Evolutionary conservation across 2,888 invertebrate genomes (phyloP), one percentile per base, ranked within the genome.

Genomic region (Nyleta sp.): DNA sequence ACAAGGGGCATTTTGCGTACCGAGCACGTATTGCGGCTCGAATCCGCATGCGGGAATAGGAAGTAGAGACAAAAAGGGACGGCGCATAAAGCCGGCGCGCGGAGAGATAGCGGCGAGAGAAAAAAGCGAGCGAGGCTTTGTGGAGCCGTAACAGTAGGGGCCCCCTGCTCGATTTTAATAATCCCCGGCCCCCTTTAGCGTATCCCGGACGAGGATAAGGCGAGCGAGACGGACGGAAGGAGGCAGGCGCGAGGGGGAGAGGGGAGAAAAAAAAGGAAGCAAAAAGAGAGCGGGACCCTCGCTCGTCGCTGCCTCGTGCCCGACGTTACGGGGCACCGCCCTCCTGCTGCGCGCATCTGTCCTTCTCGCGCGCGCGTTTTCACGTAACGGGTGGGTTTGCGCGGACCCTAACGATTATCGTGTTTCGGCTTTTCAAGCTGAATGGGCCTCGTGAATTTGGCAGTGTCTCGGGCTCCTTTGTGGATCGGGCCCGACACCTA

Each of bases 1-100:
- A 87, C 85, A 84, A 82, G 84, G 84, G 85, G 82, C 78, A 85
- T 85, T 87, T 87, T 84, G 86, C 87, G 84, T 81, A 86, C 82
- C 84, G 84, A 85, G 84, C 84, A 79, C 76, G 83, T 83, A 84
- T 80, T 80, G 82, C 82, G 80, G 71, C 80, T 79, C 78, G 80
- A 85, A 84, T 85, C 84, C 82, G 82, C 82, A 84, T 82, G 83
- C 84, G 84, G 78, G 76, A 78, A 64, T 77, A 70, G 70, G 71
- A 48, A 78, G 72, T 65, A 46, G 64, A 75, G 57, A 73, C 48
- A 59, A 79, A 75, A 71, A 79, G 42, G 67, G 65, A 73, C 59
- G 71, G 24, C 42, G 67, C 67, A 74, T 74, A 67, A 67, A 77
- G 64, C 53, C 62, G 40, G 31, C 55, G 55, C 46, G 44, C 20